Conservation (phyloP, 2,797 vertebrate genomes). For the Sphenopsis melanotis region DNA sequence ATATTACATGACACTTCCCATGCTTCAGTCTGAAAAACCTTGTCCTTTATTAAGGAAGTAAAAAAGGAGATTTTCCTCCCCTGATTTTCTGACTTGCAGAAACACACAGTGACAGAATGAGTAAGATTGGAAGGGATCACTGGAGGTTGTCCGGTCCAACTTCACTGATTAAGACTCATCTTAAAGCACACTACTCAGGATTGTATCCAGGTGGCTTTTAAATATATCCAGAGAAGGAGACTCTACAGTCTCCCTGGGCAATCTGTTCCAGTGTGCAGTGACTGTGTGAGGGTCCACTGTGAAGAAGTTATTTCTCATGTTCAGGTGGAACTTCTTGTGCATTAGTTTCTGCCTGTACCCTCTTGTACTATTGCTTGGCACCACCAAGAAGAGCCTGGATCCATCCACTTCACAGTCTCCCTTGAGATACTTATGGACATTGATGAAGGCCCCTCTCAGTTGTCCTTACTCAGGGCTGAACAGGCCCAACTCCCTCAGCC, state of each 20-base stretch:
- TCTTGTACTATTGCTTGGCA: neutral
- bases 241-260: neutral
- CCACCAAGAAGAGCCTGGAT: neutral
- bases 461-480: neutral
- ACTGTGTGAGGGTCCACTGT: neutral
- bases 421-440: neutral
- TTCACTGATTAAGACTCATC: neutral
- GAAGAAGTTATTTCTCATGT: neutral
- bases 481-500: neutral
- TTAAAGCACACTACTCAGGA: neutral
- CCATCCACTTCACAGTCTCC: neutral
- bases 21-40: neutral
- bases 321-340: neutral
- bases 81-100: neutral
- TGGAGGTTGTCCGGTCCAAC: neutral
- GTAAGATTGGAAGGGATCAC: neutral
- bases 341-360: neutral
- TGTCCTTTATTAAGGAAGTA: neutral
- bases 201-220: neutral
- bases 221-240: neutral
- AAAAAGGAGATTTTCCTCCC: accelerated
- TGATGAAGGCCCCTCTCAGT: too few species aligned
- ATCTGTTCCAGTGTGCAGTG: neutral
- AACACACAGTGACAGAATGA: neutral
- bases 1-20: neutral